These are phyloP conservation scores for Brienomyrus longianalis DNA, from an alignment of 2,113 vertebrate genomes.

Conservation along the genomic window DNA sequence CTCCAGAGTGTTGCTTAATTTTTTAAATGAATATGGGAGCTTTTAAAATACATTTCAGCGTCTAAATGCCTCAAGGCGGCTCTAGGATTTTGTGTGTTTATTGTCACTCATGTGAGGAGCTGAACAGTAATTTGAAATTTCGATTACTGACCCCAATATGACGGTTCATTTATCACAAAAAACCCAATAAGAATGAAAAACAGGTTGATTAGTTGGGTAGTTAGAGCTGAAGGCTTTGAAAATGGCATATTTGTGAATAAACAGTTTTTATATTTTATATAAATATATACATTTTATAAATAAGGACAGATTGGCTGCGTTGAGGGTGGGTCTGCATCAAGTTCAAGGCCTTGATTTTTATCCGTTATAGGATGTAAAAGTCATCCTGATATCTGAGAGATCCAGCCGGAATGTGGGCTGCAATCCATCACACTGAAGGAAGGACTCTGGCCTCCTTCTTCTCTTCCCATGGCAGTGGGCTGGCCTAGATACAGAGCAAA, in stretches of 20 bases:
- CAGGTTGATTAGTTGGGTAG: not conserved
- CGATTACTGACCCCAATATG: not conserved
- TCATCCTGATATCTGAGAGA: not conserved
- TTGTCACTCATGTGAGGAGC: not conserved
- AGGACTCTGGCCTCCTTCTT: not conserved
- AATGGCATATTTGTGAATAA: not conserved
- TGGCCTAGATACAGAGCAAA: not conserved
- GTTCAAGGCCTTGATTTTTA: not conserved
- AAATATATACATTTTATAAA: not conserved
- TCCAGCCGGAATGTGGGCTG: not conserved
- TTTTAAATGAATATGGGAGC: not conserved
- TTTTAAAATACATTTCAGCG: not conserved
- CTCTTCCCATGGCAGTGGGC: not conserved
- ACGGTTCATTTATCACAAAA: not conserved
- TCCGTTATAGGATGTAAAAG: not conserved
- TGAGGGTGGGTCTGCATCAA: not conserved
- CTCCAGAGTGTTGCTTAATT: not conserved
- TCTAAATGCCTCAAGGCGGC: not conserved
- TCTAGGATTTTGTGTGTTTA: not conserved
- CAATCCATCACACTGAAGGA: not conserved
- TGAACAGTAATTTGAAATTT: not conserved
- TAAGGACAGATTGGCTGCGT: not conserved
- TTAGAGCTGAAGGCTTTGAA: not conserved
- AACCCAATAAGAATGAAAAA: not conserved
- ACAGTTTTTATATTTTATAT: not conserved